phyloP scores from a whole-genome alignment of 2,113 vertebrate genomes.

The Pavo muticus region DNA sequence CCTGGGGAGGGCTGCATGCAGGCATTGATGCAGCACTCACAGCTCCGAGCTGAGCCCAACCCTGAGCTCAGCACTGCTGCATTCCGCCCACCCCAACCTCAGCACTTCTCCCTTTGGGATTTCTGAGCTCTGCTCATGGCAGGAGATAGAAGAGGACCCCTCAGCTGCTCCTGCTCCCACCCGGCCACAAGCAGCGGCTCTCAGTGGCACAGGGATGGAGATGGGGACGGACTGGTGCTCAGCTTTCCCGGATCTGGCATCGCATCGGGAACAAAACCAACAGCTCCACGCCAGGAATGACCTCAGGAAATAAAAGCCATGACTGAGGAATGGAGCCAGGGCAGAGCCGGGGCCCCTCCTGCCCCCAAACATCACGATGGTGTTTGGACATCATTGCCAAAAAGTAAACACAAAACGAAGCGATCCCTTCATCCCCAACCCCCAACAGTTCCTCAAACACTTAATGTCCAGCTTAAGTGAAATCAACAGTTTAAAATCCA shows the following conservation, averaged over 20 bases:
- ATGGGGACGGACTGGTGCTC: rapidly evolving
- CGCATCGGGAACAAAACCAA: not conserved
- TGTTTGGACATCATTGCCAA: slow-evolving; percentile 2
- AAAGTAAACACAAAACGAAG: slow-evolving; percentile 32
- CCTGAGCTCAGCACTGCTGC: not conserved
- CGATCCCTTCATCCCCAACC: not conserved
- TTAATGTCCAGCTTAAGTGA: slow-evolving; percentile 75
- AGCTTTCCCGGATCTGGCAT: not conserved
- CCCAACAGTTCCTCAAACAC: slow-evolving; percentile 49
- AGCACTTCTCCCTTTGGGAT: not conserved
- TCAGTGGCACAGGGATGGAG: not conserved
- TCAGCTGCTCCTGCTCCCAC: too few species aligned
- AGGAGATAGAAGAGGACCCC: not conserved
- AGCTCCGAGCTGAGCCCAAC: not conserved
- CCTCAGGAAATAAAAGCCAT: slow-evolving; percentile 25
- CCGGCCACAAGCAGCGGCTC: too few species aligned
- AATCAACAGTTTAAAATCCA: slow-evolving; percentile 28
- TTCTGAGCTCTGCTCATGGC: not conserved
- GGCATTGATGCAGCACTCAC: not conserved
- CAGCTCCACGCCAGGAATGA: not conserved
- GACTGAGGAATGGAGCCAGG: not conserved
- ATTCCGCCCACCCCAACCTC: not conserved
- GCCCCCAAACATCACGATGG: not conserved
- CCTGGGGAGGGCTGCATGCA: not conserved
- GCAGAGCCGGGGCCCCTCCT: slow-evolving; percentile 1